Evolutionary conservation across 2,113 vertebrate genomes (phyloP).

Genomic region (Mohoua ochrocephala): DNA sequence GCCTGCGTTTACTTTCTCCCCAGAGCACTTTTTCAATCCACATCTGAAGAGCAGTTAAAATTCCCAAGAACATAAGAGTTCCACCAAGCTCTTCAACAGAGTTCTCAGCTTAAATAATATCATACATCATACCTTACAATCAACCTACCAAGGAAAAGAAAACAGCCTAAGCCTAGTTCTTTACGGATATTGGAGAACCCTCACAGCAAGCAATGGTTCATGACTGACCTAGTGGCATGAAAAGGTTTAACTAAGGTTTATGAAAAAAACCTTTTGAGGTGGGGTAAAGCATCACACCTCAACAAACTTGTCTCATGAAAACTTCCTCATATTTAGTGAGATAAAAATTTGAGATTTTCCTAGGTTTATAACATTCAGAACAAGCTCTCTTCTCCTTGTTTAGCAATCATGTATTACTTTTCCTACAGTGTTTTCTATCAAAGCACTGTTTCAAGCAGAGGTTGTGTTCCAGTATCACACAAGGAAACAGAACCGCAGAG

Average conservation of each 20-base stretch:
- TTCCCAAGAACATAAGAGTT: neutral
- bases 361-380: neutral
- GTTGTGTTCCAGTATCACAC: neutral
- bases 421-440: neutral
- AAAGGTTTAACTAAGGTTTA: neutral
- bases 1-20: neutral
- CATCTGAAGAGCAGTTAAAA: neutral
- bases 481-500: neutral
- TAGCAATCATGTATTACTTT: neutral
- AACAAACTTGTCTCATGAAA: neutral
- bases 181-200: neutral
- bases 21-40: neutral
- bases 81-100: neutral
- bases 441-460: neutral
- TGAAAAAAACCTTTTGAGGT: neutral
- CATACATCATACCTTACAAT: neutral
- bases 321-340: neutral
- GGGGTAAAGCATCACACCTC: neutral
- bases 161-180: neutral
- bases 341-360: neutral
- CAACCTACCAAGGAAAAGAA: neutral
- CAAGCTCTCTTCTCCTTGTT: neutral
- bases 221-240: neutral
- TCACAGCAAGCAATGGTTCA: neutral
- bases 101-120: neutral